Evolutionary conservation across 30 jellyfish, hydroid and myxozoan genomes (phyloP).

Genomic region (Aurelia sp.): DNA sequence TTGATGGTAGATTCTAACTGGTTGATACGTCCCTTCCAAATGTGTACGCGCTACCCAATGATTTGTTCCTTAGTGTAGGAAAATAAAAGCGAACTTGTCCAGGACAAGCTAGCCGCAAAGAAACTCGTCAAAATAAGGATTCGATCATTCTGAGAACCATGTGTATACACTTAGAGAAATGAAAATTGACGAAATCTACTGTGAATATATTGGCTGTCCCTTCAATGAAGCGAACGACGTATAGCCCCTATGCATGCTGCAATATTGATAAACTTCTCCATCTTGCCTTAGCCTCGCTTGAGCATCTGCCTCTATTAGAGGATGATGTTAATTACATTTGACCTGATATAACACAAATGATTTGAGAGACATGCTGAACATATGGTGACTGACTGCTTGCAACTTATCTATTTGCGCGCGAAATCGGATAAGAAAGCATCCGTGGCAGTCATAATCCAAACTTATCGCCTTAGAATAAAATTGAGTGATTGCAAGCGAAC

Average conservation of each 20-base stretch:
- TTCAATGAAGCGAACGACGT: too few relatives aligned
- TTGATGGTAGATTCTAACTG: too few relatives aligned
- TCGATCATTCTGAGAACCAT: too few relatives aligned
- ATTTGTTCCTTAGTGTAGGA: neutral
- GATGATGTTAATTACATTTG: neutral
- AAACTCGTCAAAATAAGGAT: too few relatives aligned
- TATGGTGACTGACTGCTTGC: constrained; percentile 19
- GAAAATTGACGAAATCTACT: too few relatives aligned
- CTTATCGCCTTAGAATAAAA: neutral
- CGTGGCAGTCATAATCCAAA: neutral
- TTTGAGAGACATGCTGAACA: neutral
- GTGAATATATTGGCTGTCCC: too few relatives aligned
- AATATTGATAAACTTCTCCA: too few relatives aligned
- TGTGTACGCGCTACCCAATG: neutral
- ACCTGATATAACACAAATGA: neutral
- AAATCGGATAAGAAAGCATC: constrained; percentile 6
- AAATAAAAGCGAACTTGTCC: neutral
- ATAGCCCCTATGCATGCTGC: too few relatives aligned
- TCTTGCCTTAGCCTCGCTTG: too few relatives aligned
- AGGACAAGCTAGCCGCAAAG: neutral
- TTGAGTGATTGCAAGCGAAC: neutral
- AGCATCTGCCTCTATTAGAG: too few relatives aligned
- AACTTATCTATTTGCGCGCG: constrained; percentile 7
- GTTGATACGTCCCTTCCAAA: too few relatives aligned
- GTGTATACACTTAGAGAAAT: too few relatives aligned